A percentile compares a stretch with the other conserved stretches of the same genome.
phyloP scores from a whole-genome alignment of 1,140 invertebrate genomes.

The Drosophila ercepeae region DNA sequence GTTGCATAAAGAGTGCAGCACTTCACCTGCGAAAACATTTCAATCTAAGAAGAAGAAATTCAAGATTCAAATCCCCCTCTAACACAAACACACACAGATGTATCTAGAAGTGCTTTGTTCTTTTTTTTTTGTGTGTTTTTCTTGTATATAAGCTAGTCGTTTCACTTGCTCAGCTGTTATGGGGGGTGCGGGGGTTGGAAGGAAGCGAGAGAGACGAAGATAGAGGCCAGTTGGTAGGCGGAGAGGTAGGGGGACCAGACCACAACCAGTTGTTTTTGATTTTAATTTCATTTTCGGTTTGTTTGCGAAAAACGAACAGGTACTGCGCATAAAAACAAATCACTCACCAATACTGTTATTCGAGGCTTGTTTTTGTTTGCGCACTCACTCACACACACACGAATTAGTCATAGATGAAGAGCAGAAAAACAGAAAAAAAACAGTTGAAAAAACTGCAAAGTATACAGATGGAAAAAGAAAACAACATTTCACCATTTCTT shows the following conservation, averaged over 20 bases:
- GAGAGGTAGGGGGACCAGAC: conserved; percentile 25
- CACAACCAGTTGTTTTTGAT: conserved; percentile 62
- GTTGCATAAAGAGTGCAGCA: conserved; percentile 22
- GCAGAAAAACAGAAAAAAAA: neutral
- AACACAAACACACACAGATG: conserved; percentile 16
- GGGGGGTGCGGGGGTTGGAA: conserved; percentile 36
- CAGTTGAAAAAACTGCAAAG: neutral
- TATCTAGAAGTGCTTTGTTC: conserved; percentile 50
- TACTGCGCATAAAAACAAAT: conserved; percentile 56
- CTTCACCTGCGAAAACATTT: conserved; percentile 23
- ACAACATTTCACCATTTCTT: conserved; percentile 43
- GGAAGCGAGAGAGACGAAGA: neutral
- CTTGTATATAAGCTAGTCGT: conserved; percentile 36
- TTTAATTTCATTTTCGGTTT: conserved; percentile 50
- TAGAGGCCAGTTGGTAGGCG: conserved; percentile 37
- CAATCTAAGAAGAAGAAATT: conserved; percentile 37
- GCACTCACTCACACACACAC: neutral
- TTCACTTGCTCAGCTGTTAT: conserved; percentile 72
- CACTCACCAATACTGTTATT: conserved; percentile 24
- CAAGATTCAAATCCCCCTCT: conserved; percentile 32
- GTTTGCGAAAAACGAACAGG: conserved; percentile 48
- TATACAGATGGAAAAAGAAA: too few species aligned
- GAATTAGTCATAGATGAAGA: conserved; percentile 60
- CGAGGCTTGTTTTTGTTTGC: conserved; percentile 22
- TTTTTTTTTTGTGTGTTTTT: conserved; percentile 1